These are phyloP conservation scores for Eulacestoma nigropectus DNA, from an alignment of 2,113 vertebrate species.

Conservation along the genomic window DNA sequence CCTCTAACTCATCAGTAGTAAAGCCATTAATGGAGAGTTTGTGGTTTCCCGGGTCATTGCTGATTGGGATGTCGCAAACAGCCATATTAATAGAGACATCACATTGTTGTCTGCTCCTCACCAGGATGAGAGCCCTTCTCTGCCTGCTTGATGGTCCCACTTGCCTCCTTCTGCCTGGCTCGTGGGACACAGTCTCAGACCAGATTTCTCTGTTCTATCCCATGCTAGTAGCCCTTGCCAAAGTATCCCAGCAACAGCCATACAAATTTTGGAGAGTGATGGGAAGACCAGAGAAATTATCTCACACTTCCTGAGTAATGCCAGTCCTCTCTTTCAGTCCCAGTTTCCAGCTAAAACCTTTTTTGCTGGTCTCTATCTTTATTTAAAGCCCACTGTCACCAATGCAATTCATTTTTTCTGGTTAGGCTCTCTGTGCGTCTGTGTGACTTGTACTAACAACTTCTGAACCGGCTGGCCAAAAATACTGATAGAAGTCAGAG, in stretches of 20 bases:
- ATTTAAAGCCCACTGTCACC: neutral
- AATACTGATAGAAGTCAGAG: neutral
- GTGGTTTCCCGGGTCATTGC: neutral
- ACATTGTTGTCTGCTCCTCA: neutral
- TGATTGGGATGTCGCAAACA: neutral
- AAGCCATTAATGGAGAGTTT: neutral
- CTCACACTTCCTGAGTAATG: neutral
- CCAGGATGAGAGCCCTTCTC: neutral
- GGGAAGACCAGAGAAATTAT: neutral
- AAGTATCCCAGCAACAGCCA: neutral
- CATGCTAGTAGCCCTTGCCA: neutral
- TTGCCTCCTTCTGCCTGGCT: neutral
- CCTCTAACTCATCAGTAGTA: neutral
- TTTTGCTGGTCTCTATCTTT: neutral
- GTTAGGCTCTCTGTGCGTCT: neutral
- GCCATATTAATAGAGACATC: neutral
- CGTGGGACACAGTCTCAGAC: neutral
- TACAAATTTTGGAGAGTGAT: neutral
- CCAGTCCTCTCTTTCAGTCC: neutral
- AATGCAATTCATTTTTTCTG: neutral
- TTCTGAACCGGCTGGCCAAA: neutral
- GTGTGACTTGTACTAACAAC: neutral
- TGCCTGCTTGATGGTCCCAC: neutral
- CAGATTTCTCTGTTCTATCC: neutral
- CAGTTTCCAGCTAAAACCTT: neutral